Percentiles rank a stretch among this genome's conserved stretches.
phyloP scores from a whole-genome alignment of 2,113 vertebrate genomes.

The Thermophis baileyi region DNA sequence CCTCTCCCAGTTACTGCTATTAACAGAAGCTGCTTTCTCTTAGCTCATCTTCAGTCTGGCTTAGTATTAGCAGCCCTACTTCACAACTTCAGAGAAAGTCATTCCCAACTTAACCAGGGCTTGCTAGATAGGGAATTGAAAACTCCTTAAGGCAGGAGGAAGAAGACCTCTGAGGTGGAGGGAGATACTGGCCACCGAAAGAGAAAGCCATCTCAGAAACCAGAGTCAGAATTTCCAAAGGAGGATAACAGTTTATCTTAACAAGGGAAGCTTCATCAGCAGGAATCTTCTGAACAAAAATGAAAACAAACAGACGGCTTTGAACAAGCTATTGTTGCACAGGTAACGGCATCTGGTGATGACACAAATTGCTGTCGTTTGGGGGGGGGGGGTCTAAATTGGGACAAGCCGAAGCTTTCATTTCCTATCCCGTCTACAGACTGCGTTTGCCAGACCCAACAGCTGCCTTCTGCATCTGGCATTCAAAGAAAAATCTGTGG shows the following conservation, averaged over 20 bases:
- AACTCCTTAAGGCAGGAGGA: too few species aligned
- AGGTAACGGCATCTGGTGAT: background rate
- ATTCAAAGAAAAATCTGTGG: background rate
- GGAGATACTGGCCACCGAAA: background rate
- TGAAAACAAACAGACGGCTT: background rate
- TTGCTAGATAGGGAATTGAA: too few species aligned
- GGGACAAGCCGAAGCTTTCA: background rate
- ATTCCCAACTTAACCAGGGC: too few species aligned
- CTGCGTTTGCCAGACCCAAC: background rate
- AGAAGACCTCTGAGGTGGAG: too few species aligned
- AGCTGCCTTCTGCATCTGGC: slow-evolving; percentile 12
- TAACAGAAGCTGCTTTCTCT: too few species aligned
- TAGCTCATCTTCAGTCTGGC: too few species aligned
- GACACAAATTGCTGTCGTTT: background rate
- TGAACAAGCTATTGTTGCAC: background rate
- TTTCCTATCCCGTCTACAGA: background rate
- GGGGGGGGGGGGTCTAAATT: background rate
- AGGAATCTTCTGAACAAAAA: background rate
- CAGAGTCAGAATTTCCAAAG: background rate
- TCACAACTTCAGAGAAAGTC: too few species aligned
- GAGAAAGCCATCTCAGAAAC: background rate
- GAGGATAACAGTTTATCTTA: background rate
- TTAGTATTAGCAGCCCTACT: too few species aligned
- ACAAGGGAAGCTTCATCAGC: background rate
- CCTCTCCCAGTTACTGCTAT: too few species aligned